phyloP scores from a whole-genome alignment of 2,888 invertebrate genomes.

The Lacanobia wlatinum region DNA sequence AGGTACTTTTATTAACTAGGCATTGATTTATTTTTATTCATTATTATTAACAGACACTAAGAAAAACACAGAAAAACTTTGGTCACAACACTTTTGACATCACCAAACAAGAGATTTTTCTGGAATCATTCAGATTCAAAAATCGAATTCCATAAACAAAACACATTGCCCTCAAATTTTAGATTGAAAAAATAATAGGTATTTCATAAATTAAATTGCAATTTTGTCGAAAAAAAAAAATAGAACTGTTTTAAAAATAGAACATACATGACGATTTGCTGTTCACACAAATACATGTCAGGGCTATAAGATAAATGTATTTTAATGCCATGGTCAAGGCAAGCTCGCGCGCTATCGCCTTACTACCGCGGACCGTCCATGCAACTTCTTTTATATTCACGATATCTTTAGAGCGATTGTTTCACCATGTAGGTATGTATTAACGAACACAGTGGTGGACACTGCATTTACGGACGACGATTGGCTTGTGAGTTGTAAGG shows the following conservation, averaged over 20 bases:
- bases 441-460: conserved; percentile 51
- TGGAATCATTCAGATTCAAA: conserved; percentile 4
- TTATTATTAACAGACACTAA: background rate
- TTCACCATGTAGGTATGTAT: conserved; percentile 33
- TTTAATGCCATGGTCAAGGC: conserved; percentile 86
- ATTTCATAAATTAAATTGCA: conserved; percentile 7
- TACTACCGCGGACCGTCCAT: conserved; percentile 73
- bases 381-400: conserved; percentile 82
- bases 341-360: conserved; percentile 79
- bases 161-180: background rate
- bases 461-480: conserved; percentile 35
- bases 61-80: conserved; percentile 10
- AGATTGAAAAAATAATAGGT: background rate
- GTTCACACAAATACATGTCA: conserved; percentile 79
- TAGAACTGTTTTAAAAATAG: conserved; percentile 48
- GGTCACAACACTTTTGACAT: conserved; percentile 22
- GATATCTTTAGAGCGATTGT: conserved; percentile 71
- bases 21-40: conserved; percentile 2
- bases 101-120: background rate
- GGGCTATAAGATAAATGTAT: conserved; percentile 78
- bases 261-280: conserved; percentile 85
- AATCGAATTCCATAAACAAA: conserved; percentile 33
- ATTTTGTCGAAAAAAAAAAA: conserved; percentile 17
- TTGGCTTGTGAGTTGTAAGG: conserved; percentile 28
- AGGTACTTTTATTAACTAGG: background rate